Evolutionary conservation across 1,140 invertebrate genomes (phyloP).

Genomic region (Penaeus chinensis): DNA sequence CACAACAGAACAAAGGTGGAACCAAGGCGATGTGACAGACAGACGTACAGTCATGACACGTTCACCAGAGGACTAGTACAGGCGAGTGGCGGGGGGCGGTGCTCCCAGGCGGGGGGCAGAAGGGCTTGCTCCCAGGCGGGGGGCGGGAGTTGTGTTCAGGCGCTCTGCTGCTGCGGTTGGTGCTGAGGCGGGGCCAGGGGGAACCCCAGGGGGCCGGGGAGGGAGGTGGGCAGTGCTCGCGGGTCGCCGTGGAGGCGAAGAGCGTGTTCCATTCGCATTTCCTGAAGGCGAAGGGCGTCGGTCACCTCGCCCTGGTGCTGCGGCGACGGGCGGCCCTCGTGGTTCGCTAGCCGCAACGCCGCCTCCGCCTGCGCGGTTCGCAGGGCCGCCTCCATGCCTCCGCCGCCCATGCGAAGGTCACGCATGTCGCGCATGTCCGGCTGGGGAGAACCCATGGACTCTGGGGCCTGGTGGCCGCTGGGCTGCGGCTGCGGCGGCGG

Average conservation of each 20-base stretch:
- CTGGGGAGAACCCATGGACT: conserved; percentile 63
- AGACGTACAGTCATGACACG: conserved; percentile 51
- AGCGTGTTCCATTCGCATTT: conserved; percentile 84
- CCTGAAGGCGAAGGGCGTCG: conserved; percentile 81
- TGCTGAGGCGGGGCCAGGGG: conserved; percentile 71
- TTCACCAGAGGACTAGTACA: conserved; percentile 56
- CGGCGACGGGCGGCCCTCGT: conserved; percentile 58
- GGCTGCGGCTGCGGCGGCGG: conserved; percentile 74
- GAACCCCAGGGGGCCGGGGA: conserved; percentile 76
- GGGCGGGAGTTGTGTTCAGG: conserved; percentile 46
- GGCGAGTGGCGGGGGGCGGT: conserved; percentile 50
- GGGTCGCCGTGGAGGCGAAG: conserved; percentile 78
- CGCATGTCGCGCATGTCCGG: conserved; percentile 63
- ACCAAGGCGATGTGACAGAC: conserved; percentile 56
- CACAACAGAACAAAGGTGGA: conserved; percentile 61
- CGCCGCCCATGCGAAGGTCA: conserved; percentile 68
- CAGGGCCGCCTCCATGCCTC: conserved; percentile 83
- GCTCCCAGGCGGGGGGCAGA: neutral
- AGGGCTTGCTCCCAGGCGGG: neutral
- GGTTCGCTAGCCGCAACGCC: conserved; percentile 78
- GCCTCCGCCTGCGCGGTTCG: conserved; percentile 85
- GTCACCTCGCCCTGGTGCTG: conserved; percentile 67
- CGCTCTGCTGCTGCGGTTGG: conserved; percentile 72
- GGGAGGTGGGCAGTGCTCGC: conserved; percentile 59
- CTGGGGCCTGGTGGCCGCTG: conserved; percentile 58